These are phyloP conservation scores for Equus quagga DNA, from an alignment of 2,113 vertebrate genomes.

Conservation along the genomic window DNA sequence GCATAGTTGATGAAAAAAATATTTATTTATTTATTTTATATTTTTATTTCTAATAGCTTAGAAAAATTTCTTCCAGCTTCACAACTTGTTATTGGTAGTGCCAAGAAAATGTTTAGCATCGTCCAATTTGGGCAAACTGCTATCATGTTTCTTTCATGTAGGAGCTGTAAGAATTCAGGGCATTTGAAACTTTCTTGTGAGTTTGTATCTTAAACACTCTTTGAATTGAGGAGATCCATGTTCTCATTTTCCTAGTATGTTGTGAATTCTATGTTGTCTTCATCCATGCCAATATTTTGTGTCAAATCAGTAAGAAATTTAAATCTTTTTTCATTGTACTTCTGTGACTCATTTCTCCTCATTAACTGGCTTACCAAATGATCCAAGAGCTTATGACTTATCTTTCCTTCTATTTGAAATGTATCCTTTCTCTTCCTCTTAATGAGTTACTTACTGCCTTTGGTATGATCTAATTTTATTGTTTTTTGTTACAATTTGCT, in stretches of 20 bases:
- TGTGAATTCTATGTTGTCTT: constrained; percentile 55
- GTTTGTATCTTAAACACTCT: constrained; percentile 30
- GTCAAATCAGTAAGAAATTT: constrained; percentile 39
- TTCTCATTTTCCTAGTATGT: neutral
- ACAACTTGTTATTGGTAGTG: neutral
- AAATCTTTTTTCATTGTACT: neutral
- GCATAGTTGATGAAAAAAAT: neutral
- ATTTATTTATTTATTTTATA: neutral
- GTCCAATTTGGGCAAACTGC: neutral
- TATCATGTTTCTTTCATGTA: neutral
- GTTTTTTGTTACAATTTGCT: constrained; percentile 34
- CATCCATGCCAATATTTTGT: neutral
- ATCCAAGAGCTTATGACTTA: constrained; percentile 35
- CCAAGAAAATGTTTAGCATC: constrained; percentile 8
- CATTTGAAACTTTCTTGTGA: constrained; percentile 1
- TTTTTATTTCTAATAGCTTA: neutral
- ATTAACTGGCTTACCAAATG: constrained; percentile 11
- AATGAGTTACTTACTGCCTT: constrained; percentile 30
- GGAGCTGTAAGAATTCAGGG: neutral
- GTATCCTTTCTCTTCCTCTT: neutral
- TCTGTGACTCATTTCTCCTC: neutral
- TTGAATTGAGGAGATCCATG: neutral
- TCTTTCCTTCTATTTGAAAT: neutral
- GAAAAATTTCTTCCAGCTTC: neutral
- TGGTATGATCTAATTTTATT: neutral